Conservation (phyloP, 2,113 vertebrate genomes). For the Pimephales promelas region DNA sequence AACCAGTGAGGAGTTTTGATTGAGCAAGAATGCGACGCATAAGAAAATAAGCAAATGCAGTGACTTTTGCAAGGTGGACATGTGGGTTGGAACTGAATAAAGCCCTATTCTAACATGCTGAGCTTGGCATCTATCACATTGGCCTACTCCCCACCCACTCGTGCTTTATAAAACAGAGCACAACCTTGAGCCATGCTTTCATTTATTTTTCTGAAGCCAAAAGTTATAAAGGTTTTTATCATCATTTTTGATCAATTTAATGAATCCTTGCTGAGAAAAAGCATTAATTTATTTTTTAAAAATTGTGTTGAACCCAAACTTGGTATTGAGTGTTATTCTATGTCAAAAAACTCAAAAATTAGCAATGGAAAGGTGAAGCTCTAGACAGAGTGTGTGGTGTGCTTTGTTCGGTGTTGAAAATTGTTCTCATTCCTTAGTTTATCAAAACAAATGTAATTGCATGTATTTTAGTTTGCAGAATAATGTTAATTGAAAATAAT, state of each 20-base stretch:
- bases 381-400: background rate
- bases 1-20: slow-evolving; percentile 12
- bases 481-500: background rate
- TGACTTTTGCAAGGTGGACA: background rate
- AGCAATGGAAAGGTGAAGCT: background rate
- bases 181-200: slow-evolving; percentile 8
- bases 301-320: too few species aligned
- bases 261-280: too few species aligned
- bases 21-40: background rate
- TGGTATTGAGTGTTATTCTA: too few species aligned
- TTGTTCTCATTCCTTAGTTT: background rate
- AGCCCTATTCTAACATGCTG: slow-evolving; percentile 18
- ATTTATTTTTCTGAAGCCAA: background rate
- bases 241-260: too few species aligned
- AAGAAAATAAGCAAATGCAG: background rate
- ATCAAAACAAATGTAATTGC: background rate
- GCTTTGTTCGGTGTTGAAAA: background rate
- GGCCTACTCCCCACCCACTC: slow-evolving; percentile 7
- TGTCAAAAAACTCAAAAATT: too few species aligned
- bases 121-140: background rate
- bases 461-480: background rate
- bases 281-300: too few species aligned
- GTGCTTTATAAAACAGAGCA: background rate
- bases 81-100: slow-evolving; percentile 15
- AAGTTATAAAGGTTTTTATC: too few species aligned